These are phyloP conservation scores for Verasper variegatus DNA, from an alignment of 2,113 vertebrate species.

Conservation along the genomic window DNA sequence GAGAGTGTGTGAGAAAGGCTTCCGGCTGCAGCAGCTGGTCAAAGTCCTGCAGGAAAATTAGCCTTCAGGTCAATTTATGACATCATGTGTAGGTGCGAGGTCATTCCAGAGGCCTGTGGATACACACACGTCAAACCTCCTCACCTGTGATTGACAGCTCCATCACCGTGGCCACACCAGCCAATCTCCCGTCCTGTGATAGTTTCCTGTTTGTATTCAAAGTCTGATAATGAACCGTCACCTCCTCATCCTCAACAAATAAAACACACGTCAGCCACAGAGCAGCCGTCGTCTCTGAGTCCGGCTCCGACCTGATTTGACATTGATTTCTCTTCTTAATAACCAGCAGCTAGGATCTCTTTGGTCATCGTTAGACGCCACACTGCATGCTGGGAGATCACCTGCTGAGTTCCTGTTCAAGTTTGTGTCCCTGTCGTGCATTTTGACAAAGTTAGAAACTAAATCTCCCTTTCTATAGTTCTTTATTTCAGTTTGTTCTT, in stretches of 20 bases:
- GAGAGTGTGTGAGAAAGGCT: too few relatives aligned
- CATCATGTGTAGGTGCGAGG: constrained; percentile 73
- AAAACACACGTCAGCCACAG: constrained; percentile 29
- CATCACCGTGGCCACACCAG: constrained; percentile 18
- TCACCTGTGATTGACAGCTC: constrained; percentile 62
- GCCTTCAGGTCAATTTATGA: constrained; percentile 75
- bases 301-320: constrained; percentile 65
- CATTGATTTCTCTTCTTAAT: constrained; percentile 74
- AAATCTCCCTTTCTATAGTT: too few relatives aligned
- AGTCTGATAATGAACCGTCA: not conserved
- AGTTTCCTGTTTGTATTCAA: constrained; percentile 9
- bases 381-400: too few relatives aligned
- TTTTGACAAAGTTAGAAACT: too few relatives aligned
- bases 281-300: constrained; percentile 16
- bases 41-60: constrained; percentile 68
- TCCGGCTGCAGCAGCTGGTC: constrained; percentile 73
- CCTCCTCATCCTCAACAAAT: constrained; percentile 17
- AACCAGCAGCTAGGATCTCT: constrained; percentile 38
- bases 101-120: constrained; percentile 60
- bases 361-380: constrained; percentile 31
- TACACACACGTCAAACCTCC: constrained; percentile 52
- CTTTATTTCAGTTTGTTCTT: too few relatives aligned
- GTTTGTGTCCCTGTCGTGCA: too few relatives aligned
- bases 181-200: constrained; percentile 41
- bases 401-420: too few relatives aligned